These are phyloP conservation scores for Saguinus midas DNA, from an alignment of 2,113 vertebrate species.

Conservation along the genomic window DNA sequence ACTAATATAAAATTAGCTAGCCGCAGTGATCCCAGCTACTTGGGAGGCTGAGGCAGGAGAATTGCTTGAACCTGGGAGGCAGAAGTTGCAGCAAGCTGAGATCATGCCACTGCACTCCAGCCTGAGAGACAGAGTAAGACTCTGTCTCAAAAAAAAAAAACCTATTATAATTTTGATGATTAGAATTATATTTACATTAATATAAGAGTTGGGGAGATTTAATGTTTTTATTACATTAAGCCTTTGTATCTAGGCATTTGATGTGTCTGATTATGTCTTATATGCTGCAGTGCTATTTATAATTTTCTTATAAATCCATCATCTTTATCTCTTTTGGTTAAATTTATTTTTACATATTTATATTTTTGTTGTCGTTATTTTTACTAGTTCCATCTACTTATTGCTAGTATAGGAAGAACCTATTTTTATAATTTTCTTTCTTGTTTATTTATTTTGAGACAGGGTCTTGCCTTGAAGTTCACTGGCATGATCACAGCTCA, in stretches of 20 bases:
- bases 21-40: too few species aligned
- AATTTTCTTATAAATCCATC: background rate
- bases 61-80: too few species aligned
- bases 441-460: too few species aligned
- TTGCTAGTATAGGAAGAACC: background rate
- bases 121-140: too few species aligned
- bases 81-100: too few species aligned
- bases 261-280: background rate
- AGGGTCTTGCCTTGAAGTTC: too few species aligned
- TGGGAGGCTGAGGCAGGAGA: too few species aligned
- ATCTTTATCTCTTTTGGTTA: background rate
- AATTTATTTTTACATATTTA: constrained; percentile 33
- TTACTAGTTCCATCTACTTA: constrained; percentile 3
- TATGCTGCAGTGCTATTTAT: background rate
- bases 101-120: too few species aligned
- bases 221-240: background rate
- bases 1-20: too few species aligned
- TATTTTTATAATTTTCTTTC: background rate
- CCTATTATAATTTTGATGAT: constrained; percentile 18
- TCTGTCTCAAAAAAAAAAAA: too few species aligned
- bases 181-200: background rate
- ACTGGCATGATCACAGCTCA: too few species aligned
- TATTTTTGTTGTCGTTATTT: constrained; percentile 25
- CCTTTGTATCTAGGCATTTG: background rate
- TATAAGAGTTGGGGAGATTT: background rate